These are phyloP conservation scores for Sebastes cheni DNA, from an alignment of 2,797 vertebrate genomes.

Conservation along the genomic window DNA sequence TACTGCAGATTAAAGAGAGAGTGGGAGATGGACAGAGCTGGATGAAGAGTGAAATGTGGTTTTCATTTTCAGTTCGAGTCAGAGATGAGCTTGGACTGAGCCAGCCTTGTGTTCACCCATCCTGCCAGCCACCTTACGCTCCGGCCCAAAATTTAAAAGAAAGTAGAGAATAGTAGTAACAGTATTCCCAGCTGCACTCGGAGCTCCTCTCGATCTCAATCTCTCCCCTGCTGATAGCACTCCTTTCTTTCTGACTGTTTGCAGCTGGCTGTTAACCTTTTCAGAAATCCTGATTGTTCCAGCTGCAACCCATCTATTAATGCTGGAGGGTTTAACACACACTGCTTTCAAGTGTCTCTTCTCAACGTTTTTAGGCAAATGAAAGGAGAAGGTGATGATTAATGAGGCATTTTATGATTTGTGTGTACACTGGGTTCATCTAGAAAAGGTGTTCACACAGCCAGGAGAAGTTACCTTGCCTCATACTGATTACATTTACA, in stretches of 20 bases:
- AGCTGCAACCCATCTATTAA: constrained; percentile 15
- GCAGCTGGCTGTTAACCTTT: constrained; percentile 33
- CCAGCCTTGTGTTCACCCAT: neutral
- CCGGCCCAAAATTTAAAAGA: neutral
- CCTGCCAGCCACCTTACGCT: neutral
- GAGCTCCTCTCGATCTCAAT: constrained; percentile 9
- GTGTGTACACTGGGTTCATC: neutral
- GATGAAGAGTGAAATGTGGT: constrained; percentile 12
- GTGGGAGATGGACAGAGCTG: neutral
- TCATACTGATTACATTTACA: neutral
- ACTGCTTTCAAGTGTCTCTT: neutral
- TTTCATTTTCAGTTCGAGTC: constrained; percentile 4
- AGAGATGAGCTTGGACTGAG: constrained; percentile 2
- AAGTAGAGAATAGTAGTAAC: neutral
- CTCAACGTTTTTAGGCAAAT: neutral
- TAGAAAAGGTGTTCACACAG: neutral
- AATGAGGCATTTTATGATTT: neutral
- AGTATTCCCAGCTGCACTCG: neutral
- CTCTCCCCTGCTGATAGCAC: constrained; percentile 2
- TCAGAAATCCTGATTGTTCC: constrained; percentile 10
- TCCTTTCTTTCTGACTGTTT: neutral
- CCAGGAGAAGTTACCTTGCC: neutral
- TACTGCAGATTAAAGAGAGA: neutral
- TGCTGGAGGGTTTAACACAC: neutral
- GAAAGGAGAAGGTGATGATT: neutral